Base-by-base conservation (phyloP, 2,888 invertebrate genomes). In the Pachydiplax longipennis region DNA sequence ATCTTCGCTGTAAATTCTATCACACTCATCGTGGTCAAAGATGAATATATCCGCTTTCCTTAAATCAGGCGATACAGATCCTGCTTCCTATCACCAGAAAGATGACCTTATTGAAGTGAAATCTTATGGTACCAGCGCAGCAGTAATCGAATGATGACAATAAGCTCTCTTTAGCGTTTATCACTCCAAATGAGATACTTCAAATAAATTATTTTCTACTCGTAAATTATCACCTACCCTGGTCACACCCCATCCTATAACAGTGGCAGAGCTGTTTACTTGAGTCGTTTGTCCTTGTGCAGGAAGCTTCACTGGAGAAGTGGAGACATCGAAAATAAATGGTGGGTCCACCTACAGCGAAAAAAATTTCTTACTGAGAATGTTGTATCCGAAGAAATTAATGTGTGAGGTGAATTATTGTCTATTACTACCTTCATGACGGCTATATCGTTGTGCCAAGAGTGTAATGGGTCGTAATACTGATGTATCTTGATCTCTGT, bases 401-500 rank as follows among this genome's bases (percentile, higher is more conserved):
- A 10, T 4, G 25, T 0, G 12, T 31, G 25, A 73, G 5, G 10
- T 13, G n/a, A 73, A 10, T 53, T 2, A 53, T 53, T 53, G 61
- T 61, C 15, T 18, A 18, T 1, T 15, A 48, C 31, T 83, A 91
- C 91, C 90, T 90, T 91, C 80, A 91, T 48, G 12, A 91, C 82
- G 12, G 91, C 91, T 31, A 91, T 80, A n/a, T 91, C 91, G 37
- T 91, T 91, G 48, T 58, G 58, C 61, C 80, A 87, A 1, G 53
- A 82, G 25, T 87, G 80, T 25, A 44, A 37, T 18, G 73, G 65
- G 73, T 91, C 65, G 31, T 91, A 91, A 83, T 25, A 44, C 48
- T 91, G 73, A 53, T 91, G 91, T 15, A 35, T 25, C 15, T 83
- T 73, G 4, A 90, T 91, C 0, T 91, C 80, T 12, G 15, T 37